phyloP scores from a whole-genome alignment of 1,140 invertebrate genomes.

The Drosophila persimilis region DNA sequence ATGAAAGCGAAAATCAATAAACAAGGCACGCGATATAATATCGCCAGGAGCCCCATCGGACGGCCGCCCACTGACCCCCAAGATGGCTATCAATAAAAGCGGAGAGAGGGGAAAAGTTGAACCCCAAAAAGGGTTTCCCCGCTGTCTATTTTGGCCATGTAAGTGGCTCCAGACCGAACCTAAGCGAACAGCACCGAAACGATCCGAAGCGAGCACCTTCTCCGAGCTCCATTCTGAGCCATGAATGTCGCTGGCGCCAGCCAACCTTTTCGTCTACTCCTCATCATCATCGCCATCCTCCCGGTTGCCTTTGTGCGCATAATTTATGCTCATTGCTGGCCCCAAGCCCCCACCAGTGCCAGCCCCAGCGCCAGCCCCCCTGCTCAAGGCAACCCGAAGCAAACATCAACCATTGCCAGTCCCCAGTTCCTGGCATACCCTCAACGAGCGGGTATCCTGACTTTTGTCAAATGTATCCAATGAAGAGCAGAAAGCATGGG shows the following conservation, averaged over 20 bases:
- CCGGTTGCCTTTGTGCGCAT: slow-evolving; percentile 56
- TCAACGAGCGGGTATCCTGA: slow-evolving; percentile 11
- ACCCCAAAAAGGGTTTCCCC: slow-evolving; percentile 32
- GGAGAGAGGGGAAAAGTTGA: background rate
- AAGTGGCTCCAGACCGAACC: slow-evolving; percentile 2
- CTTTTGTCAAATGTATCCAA: background rate
- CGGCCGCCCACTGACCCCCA: slow-evolving; percentile 54
- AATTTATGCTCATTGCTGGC: slow-evolving; percentile 74
- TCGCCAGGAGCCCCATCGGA: slow-evolving; percentile 29
- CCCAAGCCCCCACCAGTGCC: slow-evolving; percentile 23
- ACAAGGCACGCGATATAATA: slow-evolving; percentile 68
- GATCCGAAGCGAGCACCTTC: background rate
- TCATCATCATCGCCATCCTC: slow-evolving; percentile 1
- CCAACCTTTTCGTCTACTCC: slow-evolving; percentile 1
- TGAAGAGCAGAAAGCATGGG: too few relatives aligned
- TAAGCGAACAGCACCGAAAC: background rate
- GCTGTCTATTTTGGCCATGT: slow-evolving; percentile 9
- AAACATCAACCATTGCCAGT: slow-evolving; percentile 10
- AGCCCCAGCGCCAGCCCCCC: background rate
- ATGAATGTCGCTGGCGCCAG: slow-evolving; percentile 39
- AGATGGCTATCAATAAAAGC: slow-evolving; percentile 14
- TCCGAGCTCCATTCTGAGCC: background rate
- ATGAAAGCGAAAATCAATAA: slow-evolving; percentile 82
- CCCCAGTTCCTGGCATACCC: slow-evolving; percentile 38
- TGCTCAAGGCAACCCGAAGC: slow-evolving; percentile 3